These are phyloP conservation scores for Zosterops japonicus DNA, from an alignment of 2,113 vertebrate genomes.

Conservation along the genomic window DNA sequence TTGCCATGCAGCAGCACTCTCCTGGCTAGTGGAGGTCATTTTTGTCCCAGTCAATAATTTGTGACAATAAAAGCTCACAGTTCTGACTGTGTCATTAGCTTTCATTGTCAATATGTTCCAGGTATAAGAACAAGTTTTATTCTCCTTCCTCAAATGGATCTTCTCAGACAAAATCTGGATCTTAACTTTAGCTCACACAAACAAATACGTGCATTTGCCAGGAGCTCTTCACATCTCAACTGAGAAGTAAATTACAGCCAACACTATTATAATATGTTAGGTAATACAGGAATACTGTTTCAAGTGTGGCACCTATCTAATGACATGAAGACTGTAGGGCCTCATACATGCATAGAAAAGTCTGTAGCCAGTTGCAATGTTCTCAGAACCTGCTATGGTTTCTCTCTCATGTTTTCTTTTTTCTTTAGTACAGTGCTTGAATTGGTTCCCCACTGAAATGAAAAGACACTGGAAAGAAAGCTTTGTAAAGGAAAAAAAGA, in stretches of 20 bases:
- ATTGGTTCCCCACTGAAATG: background rate
- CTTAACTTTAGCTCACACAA: background rate
- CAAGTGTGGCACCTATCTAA: background rate
- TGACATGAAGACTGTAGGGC: background rate
- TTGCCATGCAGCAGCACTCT: background rate
- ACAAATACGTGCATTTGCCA: background rate
- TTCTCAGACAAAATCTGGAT: background rate
- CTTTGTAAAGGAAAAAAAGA: background rate
- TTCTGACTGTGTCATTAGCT: background rate
- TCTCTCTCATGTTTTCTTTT: background rate
- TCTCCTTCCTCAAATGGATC: background rate
- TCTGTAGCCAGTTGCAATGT: background rate
- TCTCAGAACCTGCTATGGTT: background rate
- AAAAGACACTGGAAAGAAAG: background rate
- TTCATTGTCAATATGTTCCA: background rate
- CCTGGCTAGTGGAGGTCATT: accelerated
- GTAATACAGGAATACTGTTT: background rate
- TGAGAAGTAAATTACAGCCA: background rate
- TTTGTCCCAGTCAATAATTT: background rate
- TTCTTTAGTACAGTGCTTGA: background rate
- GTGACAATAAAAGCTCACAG: background rate
- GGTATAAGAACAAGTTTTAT: background rate
- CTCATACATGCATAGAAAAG: background rate
- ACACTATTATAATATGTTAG: background rate
- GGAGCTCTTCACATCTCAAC: background rate